These are phyloP conservation scores for Penaeus monodon DNA, from an alignment of 2,888 invertebrate species.

Conservation along the genomic window DNA sequence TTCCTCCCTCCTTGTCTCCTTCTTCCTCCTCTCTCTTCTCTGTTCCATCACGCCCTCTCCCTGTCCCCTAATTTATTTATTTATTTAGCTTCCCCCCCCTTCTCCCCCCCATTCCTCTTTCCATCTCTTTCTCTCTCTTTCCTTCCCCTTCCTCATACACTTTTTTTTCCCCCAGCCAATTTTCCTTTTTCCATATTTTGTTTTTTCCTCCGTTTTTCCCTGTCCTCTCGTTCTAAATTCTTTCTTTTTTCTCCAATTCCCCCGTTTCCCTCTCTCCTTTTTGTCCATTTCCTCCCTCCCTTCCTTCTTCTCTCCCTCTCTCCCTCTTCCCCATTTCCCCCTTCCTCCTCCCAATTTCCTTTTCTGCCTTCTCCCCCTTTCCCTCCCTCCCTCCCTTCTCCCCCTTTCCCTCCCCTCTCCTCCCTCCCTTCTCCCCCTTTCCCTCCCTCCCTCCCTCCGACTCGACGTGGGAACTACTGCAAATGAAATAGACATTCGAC, in stretches of 20 bases:
- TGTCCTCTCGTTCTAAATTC: background rate
- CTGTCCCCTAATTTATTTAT: too few species aligned
- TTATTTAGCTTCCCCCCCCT: too few species aligned
- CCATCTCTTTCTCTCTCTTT: too few species aligned
- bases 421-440: background rate
- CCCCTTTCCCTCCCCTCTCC: too few species aligned
- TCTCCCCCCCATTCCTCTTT: too few species aligned
- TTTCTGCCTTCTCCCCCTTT: too few species aligned
- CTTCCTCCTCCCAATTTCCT: background rate
- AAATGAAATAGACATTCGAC: background rate
- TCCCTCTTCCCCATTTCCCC: background rate
- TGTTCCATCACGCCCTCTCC: too few species aligned
- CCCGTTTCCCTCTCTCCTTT: background rate
- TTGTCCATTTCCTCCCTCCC: background rate
- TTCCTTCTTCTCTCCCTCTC: background rate
- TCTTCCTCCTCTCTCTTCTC: too few species aligned
- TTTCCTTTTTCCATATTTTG: too few species aligned
- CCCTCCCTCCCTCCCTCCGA: conserved; percentile 9
- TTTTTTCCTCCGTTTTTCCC: background rate
- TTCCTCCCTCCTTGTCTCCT: too few species aligned
- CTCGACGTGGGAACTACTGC: background rate
- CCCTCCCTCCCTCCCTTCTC: background rate
- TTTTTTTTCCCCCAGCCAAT: too few species aligned
- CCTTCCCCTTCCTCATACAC: too few species aligned
- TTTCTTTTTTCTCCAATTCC: background rate